A percentile compares a stretch with the other conserved stretches of the same genome.
Evolutionary conservation across 1,140 invertebrate genomes (phyloP).

Genomic region (Meloidogyne exigua): DNA sequence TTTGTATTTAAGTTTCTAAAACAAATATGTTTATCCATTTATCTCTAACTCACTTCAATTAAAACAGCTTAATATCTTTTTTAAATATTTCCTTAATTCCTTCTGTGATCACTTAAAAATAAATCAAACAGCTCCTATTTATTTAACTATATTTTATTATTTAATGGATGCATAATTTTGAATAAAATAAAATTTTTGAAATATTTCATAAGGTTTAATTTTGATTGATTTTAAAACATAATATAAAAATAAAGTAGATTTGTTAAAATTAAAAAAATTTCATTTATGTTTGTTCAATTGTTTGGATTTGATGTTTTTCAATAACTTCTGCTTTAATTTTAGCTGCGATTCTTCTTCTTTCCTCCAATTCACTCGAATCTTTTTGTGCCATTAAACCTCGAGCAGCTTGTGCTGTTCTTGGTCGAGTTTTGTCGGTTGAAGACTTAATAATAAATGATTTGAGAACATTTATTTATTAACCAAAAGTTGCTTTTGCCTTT

Average conservation of each 20-base stretch:
- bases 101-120: slow-evolving; percentile 2
- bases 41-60: background rate
- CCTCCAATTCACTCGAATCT: slow-evolving; percentile 28
- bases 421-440: slow-evolving; percentile 28
- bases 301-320: slow-evolving; percentile 32
- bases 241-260: no score
- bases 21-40: background rate
- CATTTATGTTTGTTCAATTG: background rate
- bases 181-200: no score
- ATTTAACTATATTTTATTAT: background rate
- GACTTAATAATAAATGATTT: slow-evolving; percentile 5
- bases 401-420: slow-evolving; percentile 38
- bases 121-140: background rate
- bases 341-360: slow-evolving; percentile 38
- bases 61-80: background rate
- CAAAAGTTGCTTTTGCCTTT: slow-evolving; percentile 45
- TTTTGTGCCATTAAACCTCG: slow-evolving; percentile 21
- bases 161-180: background rate
- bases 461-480: slow-evolving; percentile 10
- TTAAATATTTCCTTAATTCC: background rate
- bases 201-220: no score
- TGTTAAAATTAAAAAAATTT: no score
- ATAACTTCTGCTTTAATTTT: slow-evolving; percentile 40
- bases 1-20: background rate
- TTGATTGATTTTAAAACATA: no score